Conservation (phyloP, 2,888 invertebrate genomes). For the Seira ritae region DNA sequence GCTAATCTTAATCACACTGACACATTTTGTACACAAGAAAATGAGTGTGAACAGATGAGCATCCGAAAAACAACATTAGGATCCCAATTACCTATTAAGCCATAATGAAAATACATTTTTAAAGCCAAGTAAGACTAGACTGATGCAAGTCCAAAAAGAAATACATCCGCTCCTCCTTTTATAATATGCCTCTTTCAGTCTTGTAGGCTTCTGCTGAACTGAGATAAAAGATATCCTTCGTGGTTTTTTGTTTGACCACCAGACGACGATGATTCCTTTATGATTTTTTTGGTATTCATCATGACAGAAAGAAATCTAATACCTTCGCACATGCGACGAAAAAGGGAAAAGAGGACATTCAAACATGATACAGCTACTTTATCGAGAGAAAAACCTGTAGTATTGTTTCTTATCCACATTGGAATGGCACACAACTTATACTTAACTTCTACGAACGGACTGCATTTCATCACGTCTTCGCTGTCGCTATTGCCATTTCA, state of each 20-base stretch:
- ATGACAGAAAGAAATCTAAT: constrained; percentile 59
- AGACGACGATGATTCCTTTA: constrained; percentile 19
- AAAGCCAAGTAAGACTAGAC: not conserved
- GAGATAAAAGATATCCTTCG: constrained; percentile 45
- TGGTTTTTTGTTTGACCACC: not conserved
- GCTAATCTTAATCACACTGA: constrained; percentile 1
- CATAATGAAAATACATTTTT: not conserved
- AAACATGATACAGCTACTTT: constrained; percentile 59
- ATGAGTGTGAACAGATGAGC: constrained; percentile 4
- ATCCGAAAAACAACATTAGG: not conserved
- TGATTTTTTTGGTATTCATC: constrained; percentile 44
- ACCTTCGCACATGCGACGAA: constrained; percentile 50
- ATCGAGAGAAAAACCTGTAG: constrained; percentile 9
- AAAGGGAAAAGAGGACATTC: constrained; percentile 60
- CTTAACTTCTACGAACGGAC: not conserved
- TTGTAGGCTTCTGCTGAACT: not conserved
- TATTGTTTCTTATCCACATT: not conserved
- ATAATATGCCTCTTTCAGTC: no score
- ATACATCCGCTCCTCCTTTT: not conserved
- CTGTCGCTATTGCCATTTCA: not conserved
- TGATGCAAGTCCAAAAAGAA: constrained; percentile 2
- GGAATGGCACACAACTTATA: not conserved
- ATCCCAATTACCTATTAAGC: constrained; percentile 10
- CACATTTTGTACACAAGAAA: not conserved
- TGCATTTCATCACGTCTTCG: not conserved